Percentiles rank a stretch among this genome's conserved stretches.
Conservation (phyloP, 2,113 vertebrate species). For the Phylloscopus whistleri region DNA sequence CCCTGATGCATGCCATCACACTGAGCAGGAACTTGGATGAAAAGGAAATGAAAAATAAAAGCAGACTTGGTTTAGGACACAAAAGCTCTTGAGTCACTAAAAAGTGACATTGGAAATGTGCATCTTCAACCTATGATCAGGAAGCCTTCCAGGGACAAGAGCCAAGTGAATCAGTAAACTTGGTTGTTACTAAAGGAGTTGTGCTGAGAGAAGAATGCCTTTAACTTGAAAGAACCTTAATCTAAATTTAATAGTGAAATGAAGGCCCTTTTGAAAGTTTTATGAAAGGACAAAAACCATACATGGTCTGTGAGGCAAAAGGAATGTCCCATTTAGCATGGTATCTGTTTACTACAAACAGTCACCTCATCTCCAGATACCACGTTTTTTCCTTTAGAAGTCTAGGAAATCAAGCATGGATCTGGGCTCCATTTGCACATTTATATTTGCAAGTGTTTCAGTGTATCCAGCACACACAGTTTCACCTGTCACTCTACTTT, state of each 20-base stretch:
- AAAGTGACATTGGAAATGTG: background rate
- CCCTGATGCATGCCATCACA: accelerated
- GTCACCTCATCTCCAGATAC: background rate
- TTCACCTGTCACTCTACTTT: background rate
- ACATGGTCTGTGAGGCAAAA: background rate
- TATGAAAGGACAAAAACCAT: background rate
- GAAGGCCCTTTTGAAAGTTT: background rate
- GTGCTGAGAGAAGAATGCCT: background rate
- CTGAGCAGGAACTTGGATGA: background rate
- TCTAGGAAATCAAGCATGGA: background rate
- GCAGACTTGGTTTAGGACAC: background rate
- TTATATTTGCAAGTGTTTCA: background rate
- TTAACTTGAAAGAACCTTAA: background rate
- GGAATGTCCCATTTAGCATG: background rate
- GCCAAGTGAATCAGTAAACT: background rate
- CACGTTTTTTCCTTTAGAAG: background rate
- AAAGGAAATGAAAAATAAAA: background rate
- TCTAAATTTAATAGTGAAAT: background rate
- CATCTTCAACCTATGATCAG: background rate
- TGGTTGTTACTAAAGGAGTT: background rate
- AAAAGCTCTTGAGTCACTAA: background rate
- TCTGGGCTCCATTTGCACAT: background rate
- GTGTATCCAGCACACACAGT: background rate
- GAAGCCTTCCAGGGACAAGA: background rate
- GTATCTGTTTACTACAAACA: background rate